Percentiles rank a stretch among this genome's conserved stretches.
Evolutionary conservation across 2,113 vertebrate species (phyloP).

Genomic region (Zosterops japonicus): DNA sequence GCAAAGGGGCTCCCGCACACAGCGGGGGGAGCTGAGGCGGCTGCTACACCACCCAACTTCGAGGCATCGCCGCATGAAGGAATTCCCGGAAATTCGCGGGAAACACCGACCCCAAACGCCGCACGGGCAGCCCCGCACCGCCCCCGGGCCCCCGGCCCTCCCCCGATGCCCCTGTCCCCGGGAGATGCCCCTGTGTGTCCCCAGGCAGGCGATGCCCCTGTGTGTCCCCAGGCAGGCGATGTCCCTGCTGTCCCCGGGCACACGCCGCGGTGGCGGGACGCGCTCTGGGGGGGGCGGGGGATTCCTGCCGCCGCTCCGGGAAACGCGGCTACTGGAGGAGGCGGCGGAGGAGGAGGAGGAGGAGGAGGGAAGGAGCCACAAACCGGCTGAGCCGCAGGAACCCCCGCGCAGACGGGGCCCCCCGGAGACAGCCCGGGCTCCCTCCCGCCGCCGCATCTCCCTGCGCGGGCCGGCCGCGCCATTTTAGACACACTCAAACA

Average conservation of each 20-base stretch:
- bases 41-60: conserved; percentile 18
- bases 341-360: background rate
- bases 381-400: background rate
- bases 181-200: too few relatives aligned
- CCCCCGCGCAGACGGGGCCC: background rate
- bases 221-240: too few relatives aligned
- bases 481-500: conserved; percentile 39
- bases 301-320: background rate
- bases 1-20: background rate
- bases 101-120: background rate
- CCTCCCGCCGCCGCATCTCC: conserved; percentile 18
- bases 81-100: conserved; percentile 14
- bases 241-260: background rate
- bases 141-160: background rate
- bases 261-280: background rate
- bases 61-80: background rate
- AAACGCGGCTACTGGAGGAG: background rate
- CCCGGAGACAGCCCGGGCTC: background rate
- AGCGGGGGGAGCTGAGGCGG: background rate
- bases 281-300: background rate
- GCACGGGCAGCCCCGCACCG: background rate
- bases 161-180: background rate
- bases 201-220: too few relatives aligned
- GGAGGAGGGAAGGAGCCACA: background rate
- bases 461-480: conserved; percentile 35